Evolutionary conservation across 2,113 vertebrate genomes (phyloP), one percentile per base, ranked within the genome.

Genomic region (Coracopsis vasa): DNA sequence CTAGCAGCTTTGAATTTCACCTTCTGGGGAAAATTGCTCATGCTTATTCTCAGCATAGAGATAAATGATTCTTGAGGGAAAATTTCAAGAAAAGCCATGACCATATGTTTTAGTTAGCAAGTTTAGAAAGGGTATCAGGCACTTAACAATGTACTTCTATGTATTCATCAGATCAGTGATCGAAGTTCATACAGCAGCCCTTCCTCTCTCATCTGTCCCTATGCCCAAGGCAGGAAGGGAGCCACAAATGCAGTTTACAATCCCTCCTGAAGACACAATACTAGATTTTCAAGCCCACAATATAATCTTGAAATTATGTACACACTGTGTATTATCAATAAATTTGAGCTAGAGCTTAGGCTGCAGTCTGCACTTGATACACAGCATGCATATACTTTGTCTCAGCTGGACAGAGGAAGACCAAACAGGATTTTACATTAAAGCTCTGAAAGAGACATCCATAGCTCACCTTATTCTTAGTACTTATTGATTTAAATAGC

Each of bases 1-100:
- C 66, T 2, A 90, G 85, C 67, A 93, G 48, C 64, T 95, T 88
- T 95, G 94, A 94, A 95, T 88, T 92, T 95, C 85, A 92, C 72
- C 51, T 97, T 94, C 88, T 80, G 75, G 60, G 60, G 27, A 39
- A 92, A 86, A 86, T 51, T 67, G 82, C 44, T 92, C 78, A n/a
- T 84, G 60, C 47, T 95, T 83, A 69, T 89, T 92, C 66, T 83
- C 87, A 74, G 42, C n/a, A 56, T n/a, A 77, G 41, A 94, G 51
- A 92, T 24, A 81, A 92, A 90, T 41, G 42, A 79, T 66, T 64
- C 77, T 62, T 71, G 61, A 85, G 80, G 84, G 65, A 72, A 93
- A 92, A 64, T 54, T 61, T 89, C 73, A 87, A 79, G 86, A 91
- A 67, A 90, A 95, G 72, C 41, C 73, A 90, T 15, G 23, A 42